These are phyloP conservation scores for Empidonax alnorum DNA, from an alignment of 2,113 vertebrate species.

Conservation along the genomic window DNA sequence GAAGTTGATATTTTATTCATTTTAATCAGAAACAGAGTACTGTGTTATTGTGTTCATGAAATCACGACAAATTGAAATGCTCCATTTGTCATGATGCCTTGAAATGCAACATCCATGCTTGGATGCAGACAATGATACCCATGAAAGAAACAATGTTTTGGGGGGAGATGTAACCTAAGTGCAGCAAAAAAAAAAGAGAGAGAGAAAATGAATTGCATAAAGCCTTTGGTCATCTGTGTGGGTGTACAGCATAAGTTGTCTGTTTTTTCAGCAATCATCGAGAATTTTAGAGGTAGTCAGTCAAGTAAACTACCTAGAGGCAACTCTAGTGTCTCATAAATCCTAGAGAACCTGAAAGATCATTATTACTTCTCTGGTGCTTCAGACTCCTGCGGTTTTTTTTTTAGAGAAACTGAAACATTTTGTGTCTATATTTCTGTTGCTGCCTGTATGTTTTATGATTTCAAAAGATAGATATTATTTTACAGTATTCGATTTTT, in stretches of 20 bases:
- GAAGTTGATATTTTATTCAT: not conserved
- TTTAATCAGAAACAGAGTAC: not conserved
- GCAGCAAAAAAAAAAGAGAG: not conserved
- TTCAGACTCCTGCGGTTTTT: not conserved
- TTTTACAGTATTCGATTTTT: not conserved
- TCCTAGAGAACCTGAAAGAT: not conserved
- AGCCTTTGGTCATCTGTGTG: not conserved
- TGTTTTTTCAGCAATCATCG: not conserved
- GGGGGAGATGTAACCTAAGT: not conserved
- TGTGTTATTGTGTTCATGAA: not conserved
- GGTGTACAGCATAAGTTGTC: not conserved
- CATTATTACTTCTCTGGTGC: not conserved
- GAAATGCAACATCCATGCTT: slow-evolving; percentile 3
- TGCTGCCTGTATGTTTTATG: not conserved
- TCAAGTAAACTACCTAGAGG: not conserved
- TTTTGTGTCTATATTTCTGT: not conserved
- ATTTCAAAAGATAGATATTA: not conserved
- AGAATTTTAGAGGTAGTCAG: not conserved
- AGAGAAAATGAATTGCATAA: not conserved
- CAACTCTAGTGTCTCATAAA: not conserved
- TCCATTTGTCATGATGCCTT: not conserved
- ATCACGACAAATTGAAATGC: not conserved
- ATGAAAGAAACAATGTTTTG: not conserved
- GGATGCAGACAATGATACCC: not conserved
- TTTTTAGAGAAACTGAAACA: not conserved